Percentiles rank a stretch among this genome's conserved stretches.
These are phyloP conservation scores for Siniperca chuatsi DNA, from an alignment of 2,113 vertebrate species.

Conservation along the genomic window DNA sequence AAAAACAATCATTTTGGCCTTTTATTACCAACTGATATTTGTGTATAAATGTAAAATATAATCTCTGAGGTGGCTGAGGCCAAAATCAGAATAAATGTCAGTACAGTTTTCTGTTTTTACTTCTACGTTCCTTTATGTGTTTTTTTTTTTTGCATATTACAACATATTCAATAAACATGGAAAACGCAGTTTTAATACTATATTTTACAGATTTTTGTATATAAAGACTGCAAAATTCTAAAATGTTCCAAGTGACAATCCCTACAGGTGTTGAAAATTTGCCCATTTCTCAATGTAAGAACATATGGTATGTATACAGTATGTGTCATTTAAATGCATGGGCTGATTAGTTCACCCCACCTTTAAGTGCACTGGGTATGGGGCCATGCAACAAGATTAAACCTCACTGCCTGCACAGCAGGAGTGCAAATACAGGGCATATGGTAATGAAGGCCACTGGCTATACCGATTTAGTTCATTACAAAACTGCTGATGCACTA, in stretches of 20 bases:
- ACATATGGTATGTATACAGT: neutral
- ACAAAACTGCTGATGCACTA: constrained; percentile 56
- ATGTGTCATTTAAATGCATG: constrained; percentile 11
- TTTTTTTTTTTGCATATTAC: neutral
- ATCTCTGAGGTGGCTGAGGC: neutral
- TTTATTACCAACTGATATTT: neutral
- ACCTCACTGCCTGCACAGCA: neutral
- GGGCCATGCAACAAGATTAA: constrained; percentile 31
- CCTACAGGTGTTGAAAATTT: neutral
- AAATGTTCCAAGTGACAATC: neutral
- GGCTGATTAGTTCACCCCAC: constrained; percentile 1
- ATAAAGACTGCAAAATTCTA: neutral
- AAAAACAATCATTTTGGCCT: neutral
- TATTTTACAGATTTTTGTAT: neutral
- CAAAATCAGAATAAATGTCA: neutral
- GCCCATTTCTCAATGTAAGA: neutral
- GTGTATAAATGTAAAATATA: neutral
- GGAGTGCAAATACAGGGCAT: constrained; percentile 46
- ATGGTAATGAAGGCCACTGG: constrained; percentile 61
- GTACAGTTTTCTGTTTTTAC: neutral
- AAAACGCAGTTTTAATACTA: neutral
- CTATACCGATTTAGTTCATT: constrained; percentile 51
- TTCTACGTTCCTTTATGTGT: no score
- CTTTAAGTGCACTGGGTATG: constrained; percentile 19
- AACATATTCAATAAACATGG: neutral